Evolutionary conservation across 2,113 vertebrate species (phyloP).

Genomic region (Centropus bengalensis): DNA sequence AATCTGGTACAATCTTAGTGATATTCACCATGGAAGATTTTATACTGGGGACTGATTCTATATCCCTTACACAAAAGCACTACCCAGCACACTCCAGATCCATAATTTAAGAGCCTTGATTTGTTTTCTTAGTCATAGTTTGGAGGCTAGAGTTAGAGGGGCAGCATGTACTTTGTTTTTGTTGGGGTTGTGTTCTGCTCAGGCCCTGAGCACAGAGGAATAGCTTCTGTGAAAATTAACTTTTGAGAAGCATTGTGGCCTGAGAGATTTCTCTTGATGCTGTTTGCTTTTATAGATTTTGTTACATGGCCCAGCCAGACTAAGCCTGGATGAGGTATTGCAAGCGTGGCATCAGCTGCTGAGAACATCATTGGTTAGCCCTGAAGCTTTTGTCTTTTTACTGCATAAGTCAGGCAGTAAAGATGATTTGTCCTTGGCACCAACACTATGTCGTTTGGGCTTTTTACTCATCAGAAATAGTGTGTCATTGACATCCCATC

Average conservation of each 20-base stretch:
- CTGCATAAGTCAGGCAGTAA: not conserved
- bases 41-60: not conserved
- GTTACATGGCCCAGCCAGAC: not conserved
- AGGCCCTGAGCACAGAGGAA: not conserved
- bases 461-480: not conserved
- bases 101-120: not conserved
- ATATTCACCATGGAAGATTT: not conserved
- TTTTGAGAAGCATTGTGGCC: not conserved
- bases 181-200: not conserved
- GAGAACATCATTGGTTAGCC: not conserved
- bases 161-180: not conserved
- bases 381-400: not conserved
- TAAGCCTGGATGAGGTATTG: not conserved
- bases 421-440: not conserved
- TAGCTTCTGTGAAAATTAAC: not conserved
- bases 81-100: not conserved
- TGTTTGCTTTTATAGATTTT: not conserved
- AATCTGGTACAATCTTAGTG: not conserved
- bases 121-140: not conserved
- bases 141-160: not conserved
- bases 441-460: fast-evolving
- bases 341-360: not conserved
- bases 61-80: not conserved
- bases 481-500: not conserved
- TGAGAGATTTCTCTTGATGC: not conserved